phyloP scores from a whole-genome alignment of 2,888 invertebrate genomes.

The Drosophila aldrichi region DNA sequence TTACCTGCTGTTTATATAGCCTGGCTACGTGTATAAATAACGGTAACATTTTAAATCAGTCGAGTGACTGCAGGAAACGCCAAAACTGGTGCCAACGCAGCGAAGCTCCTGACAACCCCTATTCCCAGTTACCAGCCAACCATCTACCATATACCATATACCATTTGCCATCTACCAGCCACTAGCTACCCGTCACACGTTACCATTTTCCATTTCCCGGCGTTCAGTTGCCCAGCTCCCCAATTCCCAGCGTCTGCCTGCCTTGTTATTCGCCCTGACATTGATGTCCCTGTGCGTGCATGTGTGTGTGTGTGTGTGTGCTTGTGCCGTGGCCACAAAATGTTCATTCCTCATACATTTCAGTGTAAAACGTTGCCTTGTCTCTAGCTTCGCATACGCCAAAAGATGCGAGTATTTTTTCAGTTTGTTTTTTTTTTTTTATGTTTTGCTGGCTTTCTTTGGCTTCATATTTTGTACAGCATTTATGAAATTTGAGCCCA shows the following conservation, averaged over 20 bases:
- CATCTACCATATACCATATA: too few relatives aligned
- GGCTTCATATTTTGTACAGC: slow-evolving; percentile 64
- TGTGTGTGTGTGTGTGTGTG: slow-evolving; percentile 22
- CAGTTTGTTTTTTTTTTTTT: neutral
- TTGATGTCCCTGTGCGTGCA: slow-evolving; percentile 56
- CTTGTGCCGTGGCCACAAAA: slow-evolving; percentile 61
- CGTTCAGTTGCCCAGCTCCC: slow-evolving; percentile 45
- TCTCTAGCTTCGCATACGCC: slow-evolving; percentile 32
- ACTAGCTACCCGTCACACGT: slow-evolving; percentile 21
- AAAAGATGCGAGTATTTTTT: neutral
- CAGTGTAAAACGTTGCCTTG: slow-evolving; percentile 37
- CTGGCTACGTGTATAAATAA: slow-evolving; percentile 75
- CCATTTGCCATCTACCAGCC: neutral
- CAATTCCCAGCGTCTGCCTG: slow-evolving; percentile 22
- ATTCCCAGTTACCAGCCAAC: slow-evolving; percentile 45
- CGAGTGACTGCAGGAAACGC: slow-evolving; percentile 76
- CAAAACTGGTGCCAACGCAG: slow-evolving; percentile 65
- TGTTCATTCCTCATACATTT: slow-evolving; percentile 68
- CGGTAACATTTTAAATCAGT: slow-evolving; percentile 80
- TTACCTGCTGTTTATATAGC: slow-evolving; percentile 70
- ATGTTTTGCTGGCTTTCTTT: slow-evolving; percentile 19
- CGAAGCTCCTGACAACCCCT: slow-evolving; percentile 57
- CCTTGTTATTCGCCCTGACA: slow-evolving; percentile 57
- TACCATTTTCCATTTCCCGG: slow-evolving; percentile 27
- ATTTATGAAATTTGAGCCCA: slow-evolving; percentile 66